phyloP scores from a whole-genome alignment of 2,113 vertebrate species.

The Planiliza haematocheilus region DNA sequence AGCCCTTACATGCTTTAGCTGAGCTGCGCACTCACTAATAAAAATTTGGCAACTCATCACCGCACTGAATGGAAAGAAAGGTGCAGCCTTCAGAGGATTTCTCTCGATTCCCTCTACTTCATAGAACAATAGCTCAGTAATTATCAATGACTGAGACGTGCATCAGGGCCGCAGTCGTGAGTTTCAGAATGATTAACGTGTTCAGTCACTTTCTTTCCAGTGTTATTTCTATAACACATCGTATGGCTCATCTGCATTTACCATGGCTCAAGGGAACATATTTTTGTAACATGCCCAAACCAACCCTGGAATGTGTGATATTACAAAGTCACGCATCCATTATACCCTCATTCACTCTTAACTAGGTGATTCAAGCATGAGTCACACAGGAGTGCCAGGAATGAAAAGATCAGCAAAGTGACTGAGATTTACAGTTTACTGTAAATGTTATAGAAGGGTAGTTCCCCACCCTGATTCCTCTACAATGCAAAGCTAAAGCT shows the following conservation, averaged over 20 bases:
- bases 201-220: slow-evolving; percentile 22
- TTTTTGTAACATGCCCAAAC: slow-evolving; percentile 76
- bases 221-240: slow-evolving; percentile 14
- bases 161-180: neutral
- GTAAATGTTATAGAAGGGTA: neutral
- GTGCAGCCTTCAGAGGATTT: neutral
- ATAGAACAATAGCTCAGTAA: neutral
- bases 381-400: slow-evolving; percentile 53
- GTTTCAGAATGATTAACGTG: slow-evolving; percentile 4
- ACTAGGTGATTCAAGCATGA: slow-evolving; percentile 47
- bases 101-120: neutral
- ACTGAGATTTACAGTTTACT: slow-evolving; percentile 1
- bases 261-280: slow-evolving; percentile 59
- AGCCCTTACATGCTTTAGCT: slow-evolving; percentile 44
- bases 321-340: slow-evolving; percentile 59
- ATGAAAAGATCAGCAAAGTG: slow-evolving; percentile 9
- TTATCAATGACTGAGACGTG: neutral
- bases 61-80: neutral
- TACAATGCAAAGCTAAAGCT: neutral
- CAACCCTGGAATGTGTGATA: slow-evolving; percentile 72
- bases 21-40: neutral
- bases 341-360: slow-evolving; percentile 49
- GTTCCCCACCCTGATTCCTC: neutral
- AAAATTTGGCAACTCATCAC: slow-evolving; percentile 10
- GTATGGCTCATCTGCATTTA: slow-evolving; percentile 32